Conservation (phyloP, 2,113 vertebrate genomes). For the Enhydra lutris region DNA sequence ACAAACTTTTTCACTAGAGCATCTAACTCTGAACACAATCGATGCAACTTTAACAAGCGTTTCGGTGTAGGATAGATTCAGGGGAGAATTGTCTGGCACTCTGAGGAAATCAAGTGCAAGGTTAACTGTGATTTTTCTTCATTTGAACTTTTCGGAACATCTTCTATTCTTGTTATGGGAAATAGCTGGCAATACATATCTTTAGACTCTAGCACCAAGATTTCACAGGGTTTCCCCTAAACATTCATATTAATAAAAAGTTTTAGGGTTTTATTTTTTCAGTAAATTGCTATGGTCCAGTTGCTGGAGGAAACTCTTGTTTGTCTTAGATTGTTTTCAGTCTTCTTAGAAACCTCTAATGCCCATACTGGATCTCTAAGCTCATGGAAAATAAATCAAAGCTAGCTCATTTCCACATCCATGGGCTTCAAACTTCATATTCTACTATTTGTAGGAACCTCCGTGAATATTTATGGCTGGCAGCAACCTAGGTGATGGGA, state of each 20-base stretch:
- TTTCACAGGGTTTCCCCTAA: background rate
- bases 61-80: background rate
- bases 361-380: background rate
- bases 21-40: conserved; percentile 30
- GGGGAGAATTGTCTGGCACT: background rate
- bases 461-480: background rate
- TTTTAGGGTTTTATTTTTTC: background rate
- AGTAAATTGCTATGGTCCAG: background rate
- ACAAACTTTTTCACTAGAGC: conserved; percentile 10
- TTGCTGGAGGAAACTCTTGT: background rate
- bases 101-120: conserved; percentile 47
- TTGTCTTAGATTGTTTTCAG: background rate
- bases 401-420: background rate
- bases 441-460: background rate
- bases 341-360: background rate
- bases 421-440: background rate
- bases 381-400: conserved; percentile 18
- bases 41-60: background rate
- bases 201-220: background rate
- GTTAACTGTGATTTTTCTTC: conserved; percentile 40
- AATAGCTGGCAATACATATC: background rate
- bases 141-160: conserved; percentile 18
- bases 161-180: background rate
- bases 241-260: background rate
- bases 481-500: no score